Conservation (phyloP, 2,888 invertebrate genomes). For the Pedicia rivosa region DNA sequence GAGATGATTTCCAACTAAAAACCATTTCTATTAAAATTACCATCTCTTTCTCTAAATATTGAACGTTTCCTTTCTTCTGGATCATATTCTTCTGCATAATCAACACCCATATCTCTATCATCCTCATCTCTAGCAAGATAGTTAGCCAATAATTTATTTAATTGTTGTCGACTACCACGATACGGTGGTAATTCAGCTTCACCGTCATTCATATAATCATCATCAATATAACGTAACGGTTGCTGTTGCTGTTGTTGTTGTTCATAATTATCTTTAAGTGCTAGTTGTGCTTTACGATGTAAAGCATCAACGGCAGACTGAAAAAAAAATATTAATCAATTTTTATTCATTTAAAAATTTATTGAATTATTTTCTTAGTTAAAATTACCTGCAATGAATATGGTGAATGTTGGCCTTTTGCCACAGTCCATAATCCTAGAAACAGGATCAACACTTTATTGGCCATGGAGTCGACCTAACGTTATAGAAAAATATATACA, state of each 20-base stretch:
- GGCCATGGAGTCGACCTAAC: too few species aligned
- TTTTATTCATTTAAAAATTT: too few species aligned
- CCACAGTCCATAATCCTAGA: slow-evolving; percentile 11
- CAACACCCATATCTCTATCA: slow-evolving; percentile 12
- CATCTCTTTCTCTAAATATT: slow-evolving; percentile 27
- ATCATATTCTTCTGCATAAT: slow-evolving; percentile 21
- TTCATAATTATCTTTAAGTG: slow-evolving; percentile 15
- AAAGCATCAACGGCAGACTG: slow-evolving; percentile 30
- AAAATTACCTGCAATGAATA: slow-evolving; percentile 26
- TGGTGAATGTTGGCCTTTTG: slow-evolving; percentile 16
- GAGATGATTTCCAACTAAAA: too few species aligned
- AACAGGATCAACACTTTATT: too few species aligned
- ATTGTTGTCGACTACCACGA: slow-evolving; percentile 20
- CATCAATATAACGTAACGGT: not conserved
- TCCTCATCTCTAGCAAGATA: slow-evolving; percentile 26
- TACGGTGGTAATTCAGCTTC: slow-evolving; percentile 7
- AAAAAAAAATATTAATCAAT: too few species aligned
- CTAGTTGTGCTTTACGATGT: slow-evolving; percentile 23
- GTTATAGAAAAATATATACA: too few species aligned
- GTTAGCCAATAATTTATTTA: slow-evolving; percentile 26
- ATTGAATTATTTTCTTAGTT: too few species aligned
- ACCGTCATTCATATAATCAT: slow-evolving; percentile 1
- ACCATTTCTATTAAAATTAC: slow-evolving; percentile 13
- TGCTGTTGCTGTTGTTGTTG: too few species aligned
- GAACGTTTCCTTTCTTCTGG: slow-evolving; percentile 23